These are phyloP conservation scores for Falco columbarius DNA, from an alignment of 2,797 vertebrate genomes.

Conservation along the genomic window DNA sequence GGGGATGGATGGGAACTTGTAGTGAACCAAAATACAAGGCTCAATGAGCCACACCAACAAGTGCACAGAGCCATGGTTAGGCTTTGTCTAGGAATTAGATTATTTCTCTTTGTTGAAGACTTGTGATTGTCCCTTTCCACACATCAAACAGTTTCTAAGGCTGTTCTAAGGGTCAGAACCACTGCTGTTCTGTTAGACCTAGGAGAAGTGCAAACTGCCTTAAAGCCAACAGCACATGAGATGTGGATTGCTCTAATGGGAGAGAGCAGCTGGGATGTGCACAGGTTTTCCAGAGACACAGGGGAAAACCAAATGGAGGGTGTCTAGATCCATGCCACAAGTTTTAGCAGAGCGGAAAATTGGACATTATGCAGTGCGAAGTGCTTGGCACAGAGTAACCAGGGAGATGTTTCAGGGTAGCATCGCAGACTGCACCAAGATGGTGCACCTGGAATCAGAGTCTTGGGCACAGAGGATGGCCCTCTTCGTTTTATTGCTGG, in stretches of 20 bases:
- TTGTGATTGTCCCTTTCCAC: background rate
- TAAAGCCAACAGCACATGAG: fast-evolving
- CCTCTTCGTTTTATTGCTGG: background rate
- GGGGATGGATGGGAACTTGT: background rate
- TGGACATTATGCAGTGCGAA: background rate
- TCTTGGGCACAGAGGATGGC: fast-evolving
- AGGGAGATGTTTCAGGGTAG: background rate
- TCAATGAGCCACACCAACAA: background rate
- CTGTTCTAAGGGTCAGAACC: background rate
- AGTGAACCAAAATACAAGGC: background rate
- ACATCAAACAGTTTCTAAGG: background rate
- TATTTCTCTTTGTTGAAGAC: background rate
- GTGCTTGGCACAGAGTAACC: background rate
- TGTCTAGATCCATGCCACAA: background rate
- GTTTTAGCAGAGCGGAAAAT: conserved; percentile 10
- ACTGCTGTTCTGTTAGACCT: no score
- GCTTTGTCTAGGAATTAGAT: background rate
- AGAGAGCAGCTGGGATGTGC: background rate
- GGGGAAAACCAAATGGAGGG: background rate
- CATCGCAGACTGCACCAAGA: fast-evolving
- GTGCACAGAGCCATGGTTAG: background rate
- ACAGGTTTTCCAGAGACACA: background rate
- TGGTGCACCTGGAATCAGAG: fast-evolving
- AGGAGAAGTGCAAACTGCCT: background rate
- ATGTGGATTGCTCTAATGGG: fast-evolving